Evolutionary conservation across 2,797 vertebrate species (phyloP).

Genomic region (Mormyrops boulengeri): DNA sequence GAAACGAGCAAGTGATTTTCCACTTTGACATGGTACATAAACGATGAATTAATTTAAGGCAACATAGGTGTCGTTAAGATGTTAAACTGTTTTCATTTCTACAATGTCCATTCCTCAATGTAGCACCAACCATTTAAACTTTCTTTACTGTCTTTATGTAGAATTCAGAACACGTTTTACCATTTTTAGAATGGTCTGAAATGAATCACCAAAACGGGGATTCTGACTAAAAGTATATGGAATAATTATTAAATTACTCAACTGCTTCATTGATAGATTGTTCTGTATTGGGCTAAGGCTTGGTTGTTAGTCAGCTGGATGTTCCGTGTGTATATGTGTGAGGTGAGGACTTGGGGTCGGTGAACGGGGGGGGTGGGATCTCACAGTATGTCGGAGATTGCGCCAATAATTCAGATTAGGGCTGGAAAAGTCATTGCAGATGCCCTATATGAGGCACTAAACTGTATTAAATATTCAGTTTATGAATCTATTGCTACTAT

Average conservation of each 20-base stretch:
- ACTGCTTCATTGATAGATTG: background rate
- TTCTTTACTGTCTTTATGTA: background rate
- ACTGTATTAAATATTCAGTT: constrained; percentile 30
- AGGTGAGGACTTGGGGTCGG: background rate
- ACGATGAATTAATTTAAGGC: constrained; percentile 1
- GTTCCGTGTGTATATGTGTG: background rate
- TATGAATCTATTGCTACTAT: constrained; percentile 11
- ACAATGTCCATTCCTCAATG: background rate
- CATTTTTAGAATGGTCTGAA: background rate
- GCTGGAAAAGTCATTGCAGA: constrained; percentile 45
- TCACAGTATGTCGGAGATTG: constrained; percentile 35
- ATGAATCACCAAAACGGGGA: background rate
- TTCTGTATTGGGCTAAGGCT: background rate
- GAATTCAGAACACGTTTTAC: background rate
- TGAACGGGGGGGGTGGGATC: background rate
- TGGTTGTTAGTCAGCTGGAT: background rate
- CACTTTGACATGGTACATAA: background rate
- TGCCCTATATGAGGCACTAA: constrained; percentile 44
- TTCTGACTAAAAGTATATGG: background rate
- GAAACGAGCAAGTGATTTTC: background rate
- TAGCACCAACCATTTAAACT: background rate
- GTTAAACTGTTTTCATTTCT: background rate
- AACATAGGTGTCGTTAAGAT: background rate
- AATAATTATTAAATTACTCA: background rate
- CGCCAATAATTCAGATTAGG: constrained; percentile 28